A percentile compares a stretch with the other conserved stretches of the same genome.
Evolutionary conservation across 2,888 invertebrate genomes (phyloP).

Genomic region (Latheticus oryzae): DNA sequence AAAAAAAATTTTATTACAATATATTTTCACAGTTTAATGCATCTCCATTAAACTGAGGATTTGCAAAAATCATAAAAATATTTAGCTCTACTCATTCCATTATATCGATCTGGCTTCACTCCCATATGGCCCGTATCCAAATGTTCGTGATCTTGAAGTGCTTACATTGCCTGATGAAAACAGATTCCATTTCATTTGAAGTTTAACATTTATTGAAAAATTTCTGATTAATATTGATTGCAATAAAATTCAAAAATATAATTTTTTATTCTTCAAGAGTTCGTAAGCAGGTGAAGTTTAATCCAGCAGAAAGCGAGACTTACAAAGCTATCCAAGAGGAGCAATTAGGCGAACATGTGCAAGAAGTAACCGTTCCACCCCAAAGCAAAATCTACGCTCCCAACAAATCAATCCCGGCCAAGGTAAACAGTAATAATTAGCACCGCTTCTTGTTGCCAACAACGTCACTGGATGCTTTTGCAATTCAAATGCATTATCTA

Average conservation of each 20-base stretch:
- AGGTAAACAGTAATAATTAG: conserved; percentile 55
- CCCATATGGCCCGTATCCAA: conserved; percentile 18
- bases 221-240: too few relatives aligned
- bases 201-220: too few relatives aligned
- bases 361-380: conserved; percentile 78
- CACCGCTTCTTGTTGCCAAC: conserved; percentile 37
- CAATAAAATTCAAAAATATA: neutral
- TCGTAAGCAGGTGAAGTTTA: conserved; percentile 82
- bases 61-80: too few relatives aligned
- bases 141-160: conserved; percentile 18
- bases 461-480: conserved; percentile 35
- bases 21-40: too few relatives aligned
- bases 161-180: conserved; percentile 5
- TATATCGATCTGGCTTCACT: conserved; percentile 18
- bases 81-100: too few relatives aligned
- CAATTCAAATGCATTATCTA: conserved; percentile 18
- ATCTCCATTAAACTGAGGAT: too few relatives aligned
- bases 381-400: conserved; percentile 83
- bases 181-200: conserved; percentile 8
- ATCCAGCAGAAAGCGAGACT: conserved; percentile 90
- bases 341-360: conserved; percentile 71
- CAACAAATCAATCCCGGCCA: conserved; percentile 64
- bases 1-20: too few relatives aligned
- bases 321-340: conserved; percentile 85
- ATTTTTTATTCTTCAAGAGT: conserved; percentile 49